phyloP scores from a whole-genome alignment of 2,113 vertebrate species.

The Corythornis cristatus region DNA sequence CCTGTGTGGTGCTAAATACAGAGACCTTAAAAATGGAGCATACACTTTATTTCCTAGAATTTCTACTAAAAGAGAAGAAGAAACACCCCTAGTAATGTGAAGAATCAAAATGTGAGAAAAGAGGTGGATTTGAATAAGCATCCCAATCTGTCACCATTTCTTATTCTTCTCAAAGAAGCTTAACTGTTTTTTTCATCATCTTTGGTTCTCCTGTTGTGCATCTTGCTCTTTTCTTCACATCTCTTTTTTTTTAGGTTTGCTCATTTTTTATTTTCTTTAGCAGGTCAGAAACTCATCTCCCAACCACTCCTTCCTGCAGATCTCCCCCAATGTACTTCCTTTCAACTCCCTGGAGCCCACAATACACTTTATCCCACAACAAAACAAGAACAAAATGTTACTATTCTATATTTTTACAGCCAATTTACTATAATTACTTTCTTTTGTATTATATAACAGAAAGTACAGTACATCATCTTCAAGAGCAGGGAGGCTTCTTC shows the following conservation, averaged over 20 bases:
- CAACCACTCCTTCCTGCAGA: not conserved
- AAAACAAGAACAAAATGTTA: constrained; percentile 63
- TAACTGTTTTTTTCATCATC: not conserved
- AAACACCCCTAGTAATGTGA: not conserved
- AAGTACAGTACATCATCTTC: constrained; percentile 43
- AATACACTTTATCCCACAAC: not conserved
- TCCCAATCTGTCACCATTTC: not conserved
- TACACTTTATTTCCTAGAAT: not conserved
- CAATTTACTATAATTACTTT: constrained; percentile 62
- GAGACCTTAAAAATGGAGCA: not conserved
- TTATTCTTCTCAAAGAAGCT: constrained; percentile 13
- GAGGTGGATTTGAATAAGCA: not conserved
- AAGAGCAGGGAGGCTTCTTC: not conserved
- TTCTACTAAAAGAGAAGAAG: not conserved
- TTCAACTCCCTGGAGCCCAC: constrained; percentile 3
- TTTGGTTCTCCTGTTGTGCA: not conserved
- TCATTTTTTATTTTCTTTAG: constrained; percentile 24
- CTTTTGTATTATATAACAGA: constrained; percentile 50
- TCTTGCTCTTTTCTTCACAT: not conserved
- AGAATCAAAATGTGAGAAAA: not conserved
- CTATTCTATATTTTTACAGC: constrained; percentile 36
- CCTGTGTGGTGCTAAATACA: not conserved
- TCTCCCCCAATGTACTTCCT: not conserved
- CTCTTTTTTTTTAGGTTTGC: constrained; percentile 5
- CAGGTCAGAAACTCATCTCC: not conserved